phyloP scores from a whole-genome alignment of 2,113 vertebrate genomes.

The Toxostoma redivivum region DNA sequence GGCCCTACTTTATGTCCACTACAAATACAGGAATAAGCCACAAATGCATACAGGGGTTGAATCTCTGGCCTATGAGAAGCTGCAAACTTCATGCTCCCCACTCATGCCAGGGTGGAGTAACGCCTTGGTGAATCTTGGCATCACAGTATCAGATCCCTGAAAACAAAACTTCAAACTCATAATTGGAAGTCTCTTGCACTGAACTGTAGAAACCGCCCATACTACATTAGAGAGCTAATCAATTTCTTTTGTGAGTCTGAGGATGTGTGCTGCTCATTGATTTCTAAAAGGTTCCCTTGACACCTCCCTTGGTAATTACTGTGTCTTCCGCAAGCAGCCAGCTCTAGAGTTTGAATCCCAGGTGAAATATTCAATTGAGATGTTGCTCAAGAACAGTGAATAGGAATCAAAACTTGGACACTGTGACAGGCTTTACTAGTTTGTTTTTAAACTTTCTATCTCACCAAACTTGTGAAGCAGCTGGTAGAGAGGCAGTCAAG shows the following conservation, averaged over 20 bases:
- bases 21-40: neutral
- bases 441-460: constrained; percentile 53
- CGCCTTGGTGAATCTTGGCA: neutral
- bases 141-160: neutral
- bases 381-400: neutral
- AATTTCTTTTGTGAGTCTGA: constrained; percentile 41
- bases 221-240: constrained; percentile 39
- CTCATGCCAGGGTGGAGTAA: neutral
- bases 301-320: constrained; percentile 55
- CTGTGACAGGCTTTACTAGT: constrained; percentile 19
- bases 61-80: neutral
- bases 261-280: constrained; percentile 54
- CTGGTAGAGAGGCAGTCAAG: constrained; percentile 42
- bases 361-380: constrained; percentile 60
- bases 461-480: constrained; percentile 42
- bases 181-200: neutral
- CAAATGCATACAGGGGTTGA: neutral
- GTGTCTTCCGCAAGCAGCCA: constrained; percentile 28
- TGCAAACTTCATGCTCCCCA: neutral
- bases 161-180: neutral
- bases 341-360: constrained; percentile 45
- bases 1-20: neutral
- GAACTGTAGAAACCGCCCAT: constrained; percentile 20
- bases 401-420: constrained; percentile 30
- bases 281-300: constrained; percentile 61